These are phyloP conservation scores for Lepilemur ruficaudatus DNA, from an alignment of 2,797 vertebrate genomes.

Conservation along the genomic window DNA sequence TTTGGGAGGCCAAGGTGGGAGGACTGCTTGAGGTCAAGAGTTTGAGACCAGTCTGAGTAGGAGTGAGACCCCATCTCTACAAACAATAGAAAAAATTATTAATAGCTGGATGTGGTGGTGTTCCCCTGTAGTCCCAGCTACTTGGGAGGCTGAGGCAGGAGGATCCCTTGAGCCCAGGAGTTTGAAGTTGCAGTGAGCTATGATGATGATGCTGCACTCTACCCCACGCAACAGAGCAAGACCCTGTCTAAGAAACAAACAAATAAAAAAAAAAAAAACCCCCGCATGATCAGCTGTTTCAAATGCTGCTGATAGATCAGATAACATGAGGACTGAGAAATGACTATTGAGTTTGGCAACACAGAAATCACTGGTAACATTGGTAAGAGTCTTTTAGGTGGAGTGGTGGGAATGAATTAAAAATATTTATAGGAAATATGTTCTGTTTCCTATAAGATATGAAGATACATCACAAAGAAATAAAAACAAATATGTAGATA, in stretches of 20 bases:
- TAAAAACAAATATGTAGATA: conserved; percentile 3
- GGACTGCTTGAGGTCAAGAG: background rate
- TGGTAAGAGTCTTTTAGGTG: background rate
- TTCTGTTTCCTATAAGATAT: background rate
- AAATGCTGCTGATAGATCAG: background rate
- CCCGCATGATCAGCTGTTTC: background rate
- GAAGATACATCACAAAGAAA: background rate
- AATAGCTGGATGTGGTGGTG: no score
- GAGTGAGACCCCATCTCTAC: background rate
- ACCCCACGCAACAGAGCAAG: background rate
- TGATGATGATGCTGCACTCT: background rate
- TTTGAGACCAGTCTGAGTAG: background rate
- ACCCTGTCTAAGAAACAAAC: background rate
- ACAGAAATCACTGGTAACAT: background rate
- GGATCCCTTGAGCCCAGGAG: background rate
- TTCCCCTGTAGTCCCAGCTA: no score
- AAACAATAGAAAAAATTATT: background rate
- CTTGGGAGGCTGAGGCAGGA: no score
- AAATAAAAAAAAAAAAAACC: background rate
- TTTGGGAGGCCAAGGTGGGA: background rate
- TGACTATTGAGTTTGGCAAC: background rate
- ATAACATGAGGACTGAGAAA: background rate
- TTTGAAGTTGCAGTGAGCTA: background rate
- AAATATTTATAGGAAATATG: background rate
- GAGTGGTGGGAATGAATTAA: background rate